These are phyloP conservation scores for Camponotus pennsylvanicus DNA, from an alignment of 1,140 invertebrate genomes.

Conservation along the genomic window DNA sequence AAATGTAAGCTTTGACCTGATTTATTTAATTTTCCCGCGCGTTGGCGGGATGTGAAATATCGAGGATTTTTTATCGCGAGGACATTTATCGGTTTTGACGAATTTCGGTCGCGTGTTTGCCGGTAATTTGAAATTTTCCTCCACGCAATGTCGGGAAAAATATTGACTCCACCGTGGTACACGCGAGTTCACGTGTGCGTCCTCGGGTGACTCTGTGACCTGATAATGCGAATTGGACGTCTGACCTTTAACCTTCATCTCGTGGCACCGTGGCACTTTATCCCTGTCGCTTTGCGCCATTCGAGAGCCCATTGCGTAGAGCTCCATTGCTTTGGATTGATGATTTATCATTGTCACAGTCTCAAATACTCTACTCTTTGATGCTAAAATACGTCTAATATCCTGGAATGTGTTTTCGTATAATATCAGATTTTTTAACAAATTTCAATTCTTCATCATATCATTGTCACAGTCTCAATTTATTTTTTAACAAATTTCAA, in stretches of 20 bases:
- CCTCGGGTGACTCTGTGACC: conserved; percentile 62
- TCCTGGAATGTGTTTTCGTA: too few relatives aligned
- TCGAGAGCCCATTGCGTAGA: conserved; percentile 48
- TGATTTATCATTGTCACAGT: conserved; percentile 59
- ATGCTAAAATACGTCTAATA: neutral
- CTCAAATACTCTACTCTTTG: neutral
- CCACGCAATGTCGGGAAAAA: conserved; percentile 22
- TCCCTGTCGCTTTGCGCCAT: conserved; percentile 38
- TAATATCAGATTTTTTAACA: too few relatives aligned
- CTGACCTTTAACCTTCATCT: conserved; percentile 71
- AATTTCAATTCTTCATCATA: too few relatives aligned
- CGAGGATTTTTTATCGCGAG: conserved; percentile 12
- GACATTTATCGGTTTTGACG: conserved; percentile 22
- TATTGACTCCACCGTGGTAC: conserved; percentile 26
- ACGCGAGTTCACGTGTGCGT: conserved; percentile 14
- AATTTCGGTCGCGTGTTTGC: conserved; percentile 13
- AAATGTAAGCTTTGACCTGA: conserved; percentile 1
- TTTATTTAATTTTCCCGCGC: conserved; percentile 23
- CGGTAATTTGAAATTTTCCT: neutral
- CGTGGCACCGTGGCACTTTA: conserved; percentile 37
- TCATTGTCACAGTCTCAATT: too few relatives aligned
- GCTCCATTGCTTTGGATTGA: conserved; percentile 48
- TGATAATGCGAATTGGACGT: conserved; percentile 60
- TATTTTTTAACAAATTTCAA: too few relatives aligned
- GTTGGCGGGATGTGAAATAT: neutral